Base-by-base conservation (phyloP, 2,113 vertebrate genomes). In the Ceratotherium simum region DNA sequence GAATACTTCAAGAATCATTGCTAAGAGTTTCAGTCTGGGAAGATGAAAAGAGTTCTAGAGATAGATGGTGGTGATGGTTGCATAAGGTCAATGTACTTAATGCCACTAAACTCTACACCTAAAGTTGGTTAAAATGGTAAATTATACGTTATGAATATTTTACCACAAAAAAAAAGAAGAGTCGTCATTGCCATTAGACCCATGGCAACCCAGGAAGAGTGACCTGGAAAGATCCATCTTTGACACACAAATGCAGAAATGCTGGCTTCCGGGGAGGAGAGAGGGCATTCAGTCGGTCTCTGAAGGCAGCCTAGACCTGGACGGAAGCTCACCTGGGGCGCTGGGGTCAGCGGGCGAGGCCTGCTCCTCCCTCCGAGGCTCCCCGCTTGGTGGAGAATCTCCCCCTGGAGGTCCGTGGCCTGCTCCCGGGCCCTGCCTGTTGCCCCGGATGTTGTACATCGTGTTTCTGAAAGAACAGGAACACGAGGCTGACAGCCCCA, bases 381-480 rank as follows among this genome's bases (percentile, higher is more conserved):
- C 98, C 72, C 65, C 36, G 16, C 62, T 93, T 2, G 98, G 98
- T 0, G 98, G 78, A 39, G 93, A 78, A 60, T 98, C 99, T 51
- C 92, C 97, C 14, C n/a, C 70, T 87, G 90, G 99, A 99, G 48
- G 98, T 21, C 23, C 98, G 1, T 95, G 98, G 54, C 96, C 98
- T 58, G 80, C 90, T 10, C 99, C 98, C 92, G 98, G 98, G 80
- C 98, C 98, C 7, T 99, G 99, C 75, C 98, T 99, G 93, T 98
- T 99, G 93, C 98, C 93, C 36, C 98, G 99, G 46, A 99, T 99
- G 93, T 97, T 99, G 98, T 98, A 98, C 96, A 99, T 98, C 0
- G 99, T 99, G 98, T 99, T 99, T 98, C 99, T 99, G 98, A 89
- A 98, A 98, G 33, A 98, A 80, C 16, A 70, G 96, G n/a, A 27